These are phyloP conservation scores for Drosophila bifasciata DNA, from an alignment of 1,140 invertebrate species.

Conservation along the genomic window DNA sequence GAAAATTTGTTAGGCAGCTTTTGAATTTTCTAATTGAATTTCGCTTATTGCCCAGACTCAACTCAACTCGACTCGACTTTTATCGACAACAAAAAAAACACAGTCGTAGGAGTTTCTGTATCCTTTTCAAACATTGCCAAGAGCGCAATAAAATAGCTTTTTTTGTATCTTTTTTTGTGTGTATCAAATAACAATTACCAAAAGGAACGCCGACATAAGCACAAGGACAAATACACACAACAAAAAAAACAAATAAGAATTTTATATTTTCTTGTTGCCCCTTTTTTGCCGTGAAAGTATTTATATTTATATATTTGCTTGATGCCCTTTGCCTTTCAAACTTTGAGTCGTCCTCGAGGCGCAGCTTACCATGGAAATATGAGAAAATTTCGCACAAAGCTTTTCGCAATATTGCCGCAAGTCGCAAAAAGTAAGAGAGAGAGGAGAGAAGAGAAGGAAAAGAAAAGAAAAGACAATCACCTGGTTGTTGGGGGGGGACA, in stretches of 20 bases:
- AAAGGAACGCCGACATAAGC: neutral
- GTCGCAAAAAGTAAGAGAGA: conserved; percentile 40
- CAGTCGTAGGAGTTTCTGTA: conserved; percentile 1
- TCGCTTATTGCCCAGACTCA: conserved; percentile 18
- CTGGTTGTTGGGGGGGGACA: conserved; percentile 25
- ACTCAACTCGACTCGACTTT: too few species aligned
- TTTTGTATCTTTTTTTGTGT: conserved; percentile 34
- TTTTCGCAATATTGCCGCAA: conserved; percentile 45
- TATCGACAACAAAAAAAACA: neutral
- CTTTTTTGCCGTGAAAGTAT: conserved; percentile 16
- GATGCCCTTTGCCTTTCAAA: conserved; percentile 19
- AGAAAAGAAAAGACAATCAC: conserved; percentile 29
- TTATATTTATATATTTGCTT: conserved; percentile 44
- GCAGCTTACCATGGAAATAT: conserved; percentile 32
- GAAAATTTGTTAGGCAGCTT: conserved; percentile 32
- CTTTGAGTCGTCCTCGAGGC: conserved; percentile 31
- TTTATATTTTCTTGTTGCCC: conserved; percentile 2
- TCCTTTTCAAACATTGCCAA: conserved; percentile 26
- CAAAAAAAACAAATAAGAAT: conserved; percentile 38
- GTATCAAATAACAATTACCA: conserved; percentile 49
- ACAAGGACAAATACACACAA: neutral
- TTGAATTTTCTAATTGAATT: conserved; percentile 52
- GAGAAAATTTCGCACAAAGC: conserved; percentile 52
- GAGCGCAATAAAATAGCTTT: conserved; percentile 33
- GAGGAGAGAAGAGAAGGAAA: too few species aligned